Evolutionary conservation across 2,888 invertebrate genomes (phyloP).

Genomic region (Crocallis elinguaria): DNA sequence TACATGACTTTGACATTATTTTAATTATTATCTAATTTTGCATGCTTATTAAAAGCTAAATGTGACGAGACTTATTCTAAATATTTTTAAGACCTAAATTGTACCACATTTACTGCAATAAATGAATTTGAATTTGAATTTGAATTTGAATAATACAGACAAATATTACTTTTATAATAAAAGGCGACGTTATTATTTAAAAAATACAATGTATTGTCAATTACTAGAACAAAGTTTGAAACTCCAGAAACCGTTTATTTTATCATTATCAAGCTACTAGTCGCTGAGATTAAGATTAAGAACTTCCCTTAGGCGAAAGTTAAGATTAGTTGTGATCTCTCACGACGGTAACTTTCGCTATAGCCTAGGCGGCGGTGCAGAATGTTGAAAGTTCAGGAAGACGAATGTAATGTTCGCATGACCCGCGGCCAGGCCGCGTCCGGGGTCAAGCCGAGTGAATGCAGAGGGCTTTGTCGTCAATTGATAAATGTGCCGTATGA

Average conservation of each 20-base stretch:
- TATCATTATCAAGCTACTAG: slow-evolving; percentile 18
- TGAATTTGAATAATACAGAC: no score
- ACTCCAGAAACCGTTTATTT: slow-evolving; percentile 18
- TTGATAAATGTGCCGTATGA: slow-evolving; percentile 18
- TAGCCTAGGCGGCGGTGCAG: slow-evolving; percentile 7
- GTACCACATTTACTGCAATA: no score
- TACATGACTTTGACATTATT: no score
- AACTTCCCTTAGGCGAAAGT: slow-evolving; percentile 31
- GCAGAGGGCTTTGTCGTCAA: slow-evolving; percentile 15
- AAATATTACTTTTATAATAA: no score
- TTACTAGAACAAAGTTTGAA: not conserved
- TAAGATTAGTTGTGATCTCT: slow-evolving; percentile 33
- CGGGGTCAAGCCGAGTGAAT: slow-evolving; percentile 21
- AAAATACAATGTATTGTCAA: not conserved
- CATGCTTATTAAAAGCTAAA: no score
- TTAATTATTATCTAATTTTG: no score
- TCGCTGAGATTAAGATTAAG: slow-evolving; percentile 14
- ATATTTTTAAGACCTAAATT: no score
- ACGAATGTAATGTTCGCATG: slow-evolving; percentile 31
- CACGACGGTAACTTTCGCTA: slow-evolving; percentile 37
- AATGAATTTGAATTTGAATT: no score
- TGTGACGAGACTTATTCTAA: no score
- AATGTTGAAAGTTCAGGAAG: slow-evolving; percentile 39
- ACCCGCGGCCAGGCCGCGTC: slow-evolving; percentile 23
- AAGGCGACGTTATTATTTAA: no score